Evolutionary conservation across 2,113 vertebrate species (phyloP).

Genomic region (Serilophus lunatus): DNA sequence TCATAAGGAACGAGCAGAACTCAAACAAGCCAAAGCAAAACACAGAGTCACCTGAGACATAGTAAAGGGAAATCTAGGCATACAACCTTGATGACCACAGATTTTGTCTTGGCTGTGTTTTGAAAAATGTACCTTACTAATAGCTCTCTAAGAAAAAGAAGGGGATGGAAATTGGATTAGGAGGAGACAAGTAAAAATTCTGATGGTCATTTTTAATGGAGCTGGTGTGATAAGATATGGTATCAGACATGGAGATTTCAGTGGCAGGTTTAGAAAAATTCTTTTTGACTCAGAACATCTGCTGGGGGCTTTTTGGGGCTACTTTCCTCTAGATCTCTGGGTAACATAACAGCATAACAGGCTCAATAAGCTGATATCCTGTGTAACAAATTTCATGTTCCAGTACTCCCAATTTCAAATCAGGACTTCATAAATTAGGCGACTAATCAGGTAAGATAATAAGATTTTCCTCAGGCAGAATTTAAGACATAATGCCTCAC

Average conservation of each 20-base stretch:
- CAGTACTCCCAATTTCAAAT: background rate
- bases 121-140: background rate
- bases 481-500: background rate
- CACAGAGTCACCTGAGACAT: background rate
- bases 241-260: background rate
- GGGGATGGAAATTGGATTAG: background rate
- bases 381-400: background rate
- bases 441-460: background rate
- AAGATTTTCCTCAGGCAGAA: background rate
- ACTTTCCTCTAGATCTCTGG: background rate
- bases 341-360: background rate
- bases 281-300: background rate
- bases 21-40: background rate
- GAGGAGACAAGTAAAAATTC: background rate
- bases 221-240: background rate
- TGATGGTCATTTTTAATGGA: background rate
- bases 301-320: rapidly evolving
- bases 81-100: background rate
- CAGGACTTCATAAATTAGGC: background rate
- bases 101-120: background rate
- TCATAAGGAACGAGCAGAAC: rapidly evolving
- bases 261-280: no score
- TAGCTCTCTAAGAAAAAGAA: background rate
- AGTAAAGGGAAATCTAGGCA: background rate
- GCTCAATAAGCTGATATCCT: background rate